Base-by-base conservation (phyloP, 1,140 invertebrate genomes). In the Catajapyx aquilonaris region DNA sequence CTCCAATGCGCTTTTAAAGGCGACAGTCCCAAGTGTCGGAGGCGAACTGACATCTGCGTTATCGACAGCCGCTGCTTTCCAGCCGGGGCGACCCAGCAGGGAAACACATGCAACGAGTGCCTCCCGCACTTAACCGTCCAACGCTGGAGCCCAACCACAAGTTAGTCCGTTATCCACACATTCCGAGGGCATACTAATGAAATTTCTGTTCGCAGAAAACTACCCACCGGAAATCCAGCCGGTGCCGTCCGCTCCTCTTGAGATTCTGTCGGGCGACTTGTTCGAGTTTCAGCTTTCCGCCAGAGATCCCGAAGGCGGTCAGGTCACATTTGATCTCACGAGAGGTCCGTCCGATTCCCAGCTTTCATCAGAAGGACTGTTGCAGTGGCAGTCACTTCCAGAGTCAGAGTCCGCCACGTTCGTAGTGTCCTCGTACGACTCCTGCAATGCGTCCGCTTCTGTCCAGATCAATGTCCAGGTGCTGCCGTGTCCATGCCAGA, bases 351-450 rank as follows among this genome's bases (percentile, higher is more conserved):
- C 37, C 3, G 38, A 43, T 35, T 28, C 34, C n/a, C 16, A 18
- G 17, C 22, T 43, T 4, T 34, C 22, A 4, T 5, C 15, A 28
- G 18, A 39, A 5, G 41, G 41, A 22, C 16, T 22, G 17, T 31
- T 43, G n/a, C 21, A 35, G n/a, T 43, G 41, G 41, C 30, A 40
- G 10, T 36, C 41, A 9, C 13, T 38, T 4, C 39, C 41, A 9
- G 39, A 42, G 17, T 28, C 41, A 1, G 15, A 39, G 20, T 39
- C 37, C 10, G 25, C 25, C 2, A 34, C 21, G 1, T 39, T 42
- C 22, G 31, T 30, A 13, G 21, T 42, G 13, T 31, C 20, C 4
- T 21, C 39, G 19, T 23, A 17, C 23, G 41, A 42, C 23, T 16
- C 23, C n/a, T 42, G 41, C 16, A 42, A 42, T 32, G 13, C 9